Evolutionary conservation across 2,113 vertebrate species (phyloP).

Genomic region (Pluvianellus socialis): DNA sequence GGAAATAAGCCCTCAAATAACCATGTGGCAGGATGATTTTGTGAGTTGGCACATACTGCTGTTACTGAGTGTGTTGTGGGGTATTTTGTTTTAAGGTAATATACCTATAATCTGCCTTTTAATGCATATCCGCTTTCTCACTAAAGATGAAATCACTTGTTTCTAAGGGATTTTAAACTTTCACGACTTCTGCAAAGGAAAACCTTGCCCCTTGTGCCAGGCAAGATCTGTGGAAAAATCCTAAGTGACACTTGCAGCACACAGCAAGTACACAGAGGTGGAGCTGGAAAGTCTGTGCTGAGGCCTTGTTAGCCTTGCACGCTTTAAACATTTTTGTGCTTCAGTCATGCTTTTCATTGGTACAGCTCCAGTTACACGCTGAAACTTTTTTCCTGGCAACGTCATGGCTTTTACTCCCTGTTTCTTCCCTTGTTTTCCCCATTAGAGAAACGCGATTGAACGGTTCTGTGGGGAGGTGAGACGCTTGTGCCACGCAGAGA

Average conservation of each 20-base stretch:
- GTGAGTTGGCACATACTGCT: neutral
- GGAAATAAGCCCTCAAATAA: neutral
- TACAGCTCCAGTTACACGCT: accelerated
- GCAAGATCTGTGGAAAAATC: neutral
- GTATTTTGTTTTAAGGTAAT: neutral
- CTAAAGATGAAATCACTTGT: neutral
- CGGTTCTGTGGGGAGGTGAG: conserved; percentile 95
- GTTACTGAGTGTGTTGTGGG: neutral
- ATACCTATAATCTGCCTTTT: neutral
- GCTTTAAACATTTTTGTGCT: neutral
- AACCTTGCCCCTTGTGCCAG: neutral
- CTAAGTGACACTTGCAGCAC: neutral
- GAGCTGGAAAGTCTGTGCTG: neutral
- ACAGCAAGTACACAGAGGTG: neutral
- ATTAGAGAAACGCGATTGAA: conserved; percentile 92
- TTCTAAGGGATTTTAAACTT: neutral
- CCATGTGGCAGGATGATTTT: neutral
- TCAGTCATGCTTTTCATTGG: neutral
- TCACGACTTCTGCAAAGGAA: neutral
- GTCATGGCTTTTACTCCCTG: neutral
- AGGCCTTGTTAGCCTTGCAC: neutral
- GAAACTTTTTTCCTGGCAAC: neutral
- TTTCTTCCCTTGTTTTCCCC: neutral
- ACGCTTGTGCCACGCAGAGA: conserved; percentile 90
- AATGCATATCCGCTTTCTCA: neutral